Evolutionary conservation across 2,113 vertebrate genomes (phyloP).

Genomic region (Plectropomus leopardus): DNA sequence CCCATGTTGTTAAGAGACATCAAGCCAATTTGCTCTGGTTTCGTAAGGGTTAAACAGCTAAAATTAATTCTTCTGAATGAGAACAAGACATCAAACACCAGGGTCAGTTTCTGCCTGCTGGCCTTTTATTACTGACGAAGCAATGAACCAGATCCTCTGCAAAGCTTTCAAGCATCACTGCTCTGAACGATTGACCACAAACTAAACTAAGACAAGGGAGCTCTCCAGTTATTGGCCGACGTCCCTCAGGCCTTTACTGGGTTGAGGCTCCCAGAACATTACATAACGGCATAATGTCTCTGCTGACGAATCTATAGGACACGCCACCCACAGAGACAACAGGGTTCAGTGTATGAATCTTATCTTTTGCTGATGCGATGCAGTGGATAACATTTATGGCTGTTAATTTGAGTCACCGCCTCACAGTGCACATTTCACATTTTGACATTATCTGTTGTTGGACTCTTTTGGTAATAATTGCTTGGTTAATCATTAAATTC

Average conservation of each 20-base stretch:
- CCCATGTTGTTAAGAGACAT: too few relatives aligned
- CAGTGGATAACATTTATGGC: background rate
- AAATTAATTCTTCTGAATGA: background rate
- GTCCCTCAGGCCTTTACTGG: constrained; percentile 23
- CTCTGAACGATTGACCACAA: constrained; percentile 28
- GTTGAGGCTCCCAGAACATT: constrained; percentile 30
- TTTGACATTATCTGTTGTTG: background rate
- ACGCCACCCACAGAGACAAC: constrained; percentile 5
- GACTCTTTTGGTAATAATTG: background rate
- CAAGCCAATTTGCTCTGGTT: too few relatives aligned
- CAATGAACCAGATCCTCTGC: constrained; percentile 43
- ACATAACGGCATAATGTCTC: constrained; percentile 41
- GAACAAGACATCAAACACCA: constrained; percentile 31
- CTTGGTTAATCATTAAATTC: background rate
- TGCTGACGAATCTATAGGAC: constrained; percentile 22
- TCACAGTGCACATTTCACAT: background rate
- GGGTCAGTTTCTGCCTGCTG: constrained; percentile 2
- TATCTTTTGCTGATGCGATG: background rate
- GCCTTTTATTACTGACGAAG: constrained; percentile 27
- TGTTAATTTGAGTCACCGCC: constrained; percentile 1
- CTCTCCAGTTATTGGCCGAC: constrained; percentile 6
- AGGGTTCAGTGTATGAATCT: constrained; percentile 1
- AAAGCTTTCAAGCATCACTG: constrained; percentile 24
- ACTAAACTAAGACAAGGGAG: constrained; percentile 20
- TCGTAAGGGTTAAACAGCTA: background rate